phyloP scores from a whole-genome alignment of 2,888 invertebrate genomes.

The Capitulum mitella region DNA sequence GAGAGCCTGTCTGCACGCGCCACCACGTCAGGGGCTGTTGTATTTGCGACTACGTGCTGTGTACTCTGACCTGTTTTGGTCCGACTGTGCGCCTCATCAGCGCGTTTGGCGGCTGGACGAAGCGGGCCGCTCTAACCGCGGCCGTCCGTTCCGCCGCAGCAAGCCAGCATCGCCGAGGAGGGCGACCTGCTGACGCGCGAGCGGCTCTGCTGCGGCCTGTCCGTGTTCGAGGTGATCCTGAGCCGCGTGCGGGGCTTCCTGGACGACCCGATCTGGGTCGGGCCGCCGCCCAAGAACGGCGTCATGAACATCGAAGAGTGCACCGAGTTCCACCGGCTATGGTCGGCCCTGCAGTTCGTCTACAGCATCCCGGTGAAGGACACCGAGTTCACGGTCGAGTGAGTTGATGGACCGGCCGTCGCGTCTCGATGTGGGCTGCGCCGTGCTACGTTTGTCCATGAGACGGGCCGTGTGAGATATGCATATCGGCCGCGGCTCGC shows the following conservation, averaged over 20 bases:
- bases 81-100: too few species aligned
- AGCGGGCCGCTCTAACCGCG: too few species aligned
- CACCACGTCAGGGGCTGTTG: too few species aligned
- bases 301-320: constrained; percentile 96
- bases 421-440: too few species aligned
- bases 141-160: too few species aligned
- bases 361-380: constrained; percentile 95
- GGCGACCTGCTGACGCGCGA: constrained; percentile 94
- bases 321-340: constrained; percentile 89
- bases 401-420: constrained; percentile 46
- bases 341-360: constrained; percentile 97
- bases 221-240: constrained; percentile 88
- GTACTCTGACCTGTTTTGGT: too few species aligned
- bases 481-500: too few species aligned
- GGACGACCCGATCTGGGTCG: constrained; percentile 84
- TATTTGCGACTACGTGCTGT: too few species aligned
- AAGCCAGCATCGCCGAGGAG: constrained; percentile 88
- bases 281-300: constrained; percentile 79
- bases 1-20: too few species aligned
- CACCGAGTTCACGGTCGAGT: constrained; percentile 94
- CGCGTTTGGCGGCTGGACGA: too few species aligned
- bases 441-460: too few species aligned
- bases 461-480: too few species aligned
- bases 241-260: constrained; percentile 76
- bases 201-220: constrained; percentile 92